phyloP scores from a whole-genome alignment of 2,888 invertebrate species.

The Latrodectus hesperus region DNA sequence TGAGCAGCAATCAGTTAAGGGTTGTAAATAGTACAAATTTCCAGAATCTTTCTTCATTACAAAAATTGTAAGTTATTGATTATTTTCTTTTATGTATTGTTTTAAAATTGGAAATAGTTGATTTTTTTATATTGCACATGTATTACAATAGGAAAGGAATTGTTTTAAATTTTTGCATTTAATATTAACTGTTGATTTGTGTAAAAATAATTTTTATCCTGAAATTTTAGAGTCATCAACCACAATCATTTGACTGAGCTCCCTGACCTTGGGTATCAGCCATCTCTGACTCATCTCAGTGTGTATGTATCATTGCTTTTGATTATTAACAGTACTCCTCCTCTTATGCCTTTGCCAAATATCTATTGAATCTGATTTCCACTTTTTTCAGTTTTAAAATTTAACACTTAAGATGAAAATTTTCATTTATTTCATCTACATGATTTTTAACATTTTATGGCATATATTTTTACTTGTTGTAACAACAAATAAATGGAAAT shows the following conservation, averaged over 20 bases:
- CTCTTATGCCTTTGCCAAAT: no score
- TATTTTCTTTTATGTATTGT: conserved; percentile 71
- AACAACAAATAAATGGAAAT: no score
- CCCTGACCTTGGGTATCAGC: conserved; percentile 76
- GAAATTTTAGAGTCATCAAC: conserved; percentile 78
- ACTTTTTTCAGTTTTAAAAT: no score
- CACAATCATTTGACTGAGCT: conserved; percentile 79
- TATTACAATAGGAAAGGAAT: background rate
- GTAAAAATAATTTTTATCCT: conserved; percentile 38
- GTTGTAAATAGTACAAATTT: conserved; percentile 77
- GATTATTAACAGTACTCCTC: background rate
- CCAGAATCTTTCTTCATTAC: conserved; percentile 76
- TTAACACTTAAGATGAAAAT: no score
- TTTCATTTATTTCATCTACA: no score
- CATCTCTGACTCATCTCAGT: conserved; percentile 76
- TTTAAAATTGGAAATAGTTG: conserved; percentile 69
- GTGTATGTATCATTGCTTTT: conserved; percentile 76
- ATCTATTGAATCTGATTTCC: no score
- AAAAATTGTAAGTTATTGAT: conserved; percentile 78
- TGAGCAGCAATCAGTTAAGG: conserved; percentile 79
- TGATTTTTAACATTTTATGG: no score
- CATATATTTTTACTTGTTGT: no score
- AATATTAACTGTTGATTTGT: background rate
- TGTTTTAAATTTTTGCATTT: background rate
- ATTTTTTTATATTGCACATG: background rate